Evolutionary conservation across 1,140 invertebrate genomes (phyloP).

Genomic region (Caenorhabditis remanei): DNA sequence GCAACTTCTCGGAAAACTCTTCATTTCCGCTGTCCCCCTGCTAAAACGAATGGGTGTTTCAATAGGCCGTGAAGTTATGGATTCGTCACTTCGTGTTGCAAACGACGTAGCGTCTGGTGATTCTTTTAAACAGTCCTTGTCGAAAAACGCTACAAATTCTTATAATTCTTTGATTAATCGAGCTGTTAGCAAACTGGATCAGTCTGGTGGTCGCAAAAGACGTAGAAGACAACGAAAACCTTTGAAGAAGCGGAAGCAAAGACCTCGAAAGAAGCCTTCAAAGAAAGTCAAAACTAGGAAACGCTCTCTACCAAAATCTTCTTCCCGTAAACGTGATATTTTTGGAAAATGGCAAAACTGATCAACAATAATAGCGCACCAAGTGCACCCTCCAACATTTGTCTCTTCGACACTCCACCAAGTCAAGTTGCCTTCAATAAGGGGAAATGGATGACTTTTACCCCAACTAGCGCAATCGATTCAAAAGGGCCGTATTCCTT

Average conservation of each 20-base stretch:
- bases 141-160: not conserved
- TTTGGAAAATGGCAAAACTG: conserved; percentile 21
- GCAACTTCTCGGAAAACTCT: not conserved
- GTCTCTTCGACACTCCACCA: not conserved
- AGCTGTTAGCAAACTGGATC: not conserved
- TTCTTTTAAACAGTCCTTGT: not conserved
- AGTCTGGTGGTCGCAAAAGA: not conserved
- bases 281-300: conserved; percentile 19
- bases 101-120: conserved; percentile 2
- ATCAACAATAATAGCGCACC: not conserved
- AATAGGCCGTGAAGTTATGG: not conserved
- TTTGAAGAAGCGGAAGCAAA: no score
- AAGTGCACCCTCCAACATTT: not conserved
- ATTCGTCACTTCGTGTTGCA: conserved; percentile 9
- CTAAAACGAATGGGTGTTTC: conserved; percentile 6
- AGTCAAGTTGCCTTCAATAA: not conserved
- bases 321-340: not conserved
- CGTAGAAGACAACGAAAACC: not conserved
- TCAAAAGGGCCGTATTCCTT: not conserved
- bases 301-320: not conserved
- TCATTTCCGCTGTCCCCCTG: not conserved
- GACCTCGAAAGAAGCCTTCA: no score
- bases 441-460: not conserved
- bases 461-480: not conserved
- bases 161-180: not conserved